Evolutionary conservation across 2,888 invertebrate species (phyloP).

Genomic region (Melanostoma scalare): DNA sequence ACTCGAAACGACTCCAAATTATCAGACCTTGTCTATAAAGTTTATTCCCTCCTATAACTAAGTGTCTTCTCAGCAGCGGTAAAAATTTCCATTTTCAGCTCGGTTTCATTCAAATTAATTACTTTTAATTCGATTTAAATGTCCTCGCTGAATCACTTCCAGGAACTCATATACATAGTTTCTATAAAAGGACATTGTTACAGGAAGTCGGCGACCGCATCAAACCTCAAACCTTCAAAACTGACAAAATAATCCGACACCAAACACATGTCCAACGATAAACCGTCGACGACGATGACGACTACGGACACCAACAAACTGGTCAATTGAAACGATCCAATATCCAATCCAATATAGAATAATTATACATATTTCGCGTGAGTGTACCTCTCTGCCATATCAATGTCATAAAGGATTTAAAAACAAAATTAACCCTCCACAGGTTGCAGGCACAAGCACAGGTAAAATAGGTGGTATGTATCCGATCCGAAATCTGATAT

Average conservation of each 20-base stretch:
- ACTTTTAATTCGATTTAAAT: slow-evolving; percentile 12
- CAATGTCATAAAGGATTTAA: slow-evolving; percentile 63
- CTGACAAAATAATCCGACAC: slow-evolving; percentile 69
- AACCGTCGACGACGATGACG: background rate
- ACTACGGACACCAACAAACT: background rate
- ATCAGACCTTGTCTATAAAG: background rate
- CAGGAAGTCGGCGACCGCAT: slow-evolving; percentile 1
- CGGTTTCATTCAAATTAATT: slow-evolving; percentile 34
- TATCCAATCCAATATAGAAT: slow-evolving; percentile 43
- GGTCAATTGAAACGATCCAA: slow-evolving; percentile 56
- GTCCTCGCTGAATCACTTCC: background rate
- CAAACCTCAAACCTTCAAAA: slow-evolving; percentile 52
- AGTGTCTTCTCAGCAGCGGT: background rate
- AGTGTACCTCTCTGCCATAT: slow-evolving; percentile 43
- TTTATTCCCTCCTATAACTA: background rate
- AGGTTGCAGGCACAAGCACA: slow-evolving; percentile 30
- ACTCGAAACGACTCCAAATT: too few species aligned
- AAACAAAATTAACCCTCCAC: slow-evolving; percentile 41
- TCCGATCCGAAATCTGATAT: slow-evolving; percentile 54
- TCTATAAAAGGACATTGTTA: slow-evolving; percentile 10
- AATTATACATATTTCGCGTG: slow-evolving; percentile 28
- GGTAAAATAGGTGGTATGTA: slow-evolving; percentile 9
- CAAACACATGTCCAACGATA: slow-evolving; percentile 44
- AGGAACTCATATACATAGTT: slow-evolving; percentile 12
- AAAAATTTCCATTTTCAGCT: slow-evolving; percentile 45